Percentiles rank a stretch among this genome's conserved stretches.
These are phyloP conservation scores for Suillia variegata DNA, from an alignment of 2,888 invertebrate species.

Conservation along the genomic window DNA sequence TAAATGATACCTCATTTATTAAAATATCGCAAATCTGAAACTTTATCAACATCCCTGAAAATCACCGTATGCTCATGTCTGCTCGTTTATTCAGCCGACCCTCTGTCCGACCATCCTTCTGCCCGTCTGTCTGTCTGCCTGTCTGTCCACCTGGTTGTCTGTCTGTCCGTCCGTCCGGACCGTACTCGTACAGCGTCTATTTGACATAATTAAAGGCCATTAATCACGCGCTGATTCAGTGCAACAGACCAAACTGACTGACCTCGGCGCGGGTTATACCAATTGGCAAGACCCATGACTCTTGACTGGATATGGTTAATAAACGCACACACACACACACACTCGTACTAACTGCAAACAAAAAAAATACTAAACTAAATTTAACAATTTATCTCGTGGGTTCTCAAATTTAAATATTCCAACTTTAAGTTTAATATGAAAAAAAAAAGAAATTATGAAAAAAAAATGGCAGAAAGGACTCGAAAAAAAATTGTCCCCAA, in stretches of 20 bases:
- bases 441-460: not conserved
- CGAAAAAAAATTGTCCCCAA: constrained; percentile 7
- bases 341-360: not conserved
- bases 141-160: constrained; percentile 26
- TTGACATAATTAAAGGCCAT: constrained; percentile 62
- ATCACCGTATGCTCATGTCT: too few relatives aligned
- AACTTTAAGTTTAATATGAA: constrained; percentile 1
- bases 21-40: too few relatives aligned
- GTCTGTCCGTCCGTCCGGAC: constrained; percentile 2
- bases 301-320: constrained; percentile 38
- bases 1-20: too few relatives aligned
- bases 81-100: too few relatives aligned
- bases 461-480: not conserved
- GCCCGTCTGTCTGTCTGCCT: too few relatives aligned
- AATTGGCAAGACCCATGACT: not conserved
- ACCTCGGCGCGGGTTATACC: not conserved
- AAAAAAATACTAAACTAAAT: not conserved
- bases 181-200: constrained; percentile 31
- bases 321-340: constrained; percentile 35
- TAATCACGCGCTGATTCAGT: constrained; percentile 60
- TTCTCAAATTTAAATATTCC: not conserved
- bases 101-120: too few relatives aligned
- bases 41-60: too few relatives aligned
- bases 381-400: not conserved
- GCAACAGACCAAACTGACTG: constrained; percentile 16